Evolutionary conservation across 2,888 invertebrate genomes (phyloP), one percentile per base, ranked within the genome.

Genomic region (Polydrusus cervinus): DNA sequence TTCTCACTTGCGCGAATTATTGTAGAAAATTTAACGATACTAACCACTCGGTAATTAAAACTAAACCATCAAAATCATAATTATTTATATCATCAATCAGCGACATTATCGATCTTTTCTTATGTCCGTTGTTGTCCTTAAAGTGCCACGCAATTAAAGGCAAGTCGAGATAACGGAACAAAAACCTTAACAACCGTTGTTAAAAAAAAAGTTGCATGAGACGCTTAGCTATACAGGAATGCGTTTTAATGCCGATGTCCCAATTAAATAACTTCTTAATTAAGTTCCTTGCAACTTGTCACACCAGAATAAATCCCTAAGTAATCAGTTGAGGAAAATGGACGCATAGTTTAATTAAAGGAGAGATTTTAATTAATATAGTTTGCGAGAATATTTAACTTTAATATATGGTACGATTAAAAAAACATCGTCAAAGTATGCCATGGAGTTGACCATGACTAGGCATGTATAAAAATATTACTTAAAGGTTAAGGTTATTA

Each of bases 261-360:
- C 88, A 89, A 89, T 89, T 89, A 89, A 89, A 88, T 88, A 88
- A 88, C 89, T 89, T 89, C 89, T 89, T 89, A 89, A 89, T 89
- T 89, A 89, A 89, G 87, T 87, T 87, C 86, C 87, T 89, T 88
- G 89, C 88, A 89, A 88, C 87, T 87, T 88, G 88, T 89, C 89
- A 88, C 86, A 87, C 87, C 86, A 82, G 85, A 86, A 86, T 86
- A 85, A 86, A 85, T 85, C 60, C 72, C 67, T 57, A 45, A 25
- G 30, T 53, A 66, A 53, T 34, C 25, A 16, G 40, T 66, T 18
- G 34, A 67, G 25, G 43, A 14, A 40, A 55, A 18, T n/a, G 14
- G 45, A 43, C n/a, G 43, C 14, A n/a, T 57, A 57, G 55, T 57
- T 57, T 25, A n/a, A 40, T 68, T 34, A 38, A 16, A 3, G 34